Evolutionary conservation across 2,888 invertebrate species (phyloP), one percentile per base, ranked within the genome.

Genomic region (Eubasilissa splendida): DNA sequence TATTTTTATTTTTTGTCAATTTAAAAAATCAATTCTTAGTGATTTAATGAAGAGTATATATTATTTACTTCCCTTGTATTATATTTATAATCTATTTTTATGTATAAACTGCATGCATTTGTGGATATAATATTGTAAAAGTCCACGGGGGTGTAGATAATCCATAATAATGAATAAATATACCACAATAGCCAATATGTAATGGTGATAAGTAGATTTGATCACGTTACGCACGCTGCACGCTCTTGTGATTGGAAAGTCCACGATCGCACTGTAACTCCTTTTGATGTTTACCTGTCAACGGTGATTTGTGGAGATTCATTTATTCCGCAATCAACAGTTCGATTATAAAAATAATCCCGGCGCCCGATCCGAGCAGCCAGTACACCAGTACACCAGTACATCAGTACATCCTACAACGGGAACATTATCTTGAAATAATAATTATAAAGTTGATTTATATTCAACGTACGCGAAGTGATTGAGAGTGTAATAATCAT

Each of bases 281-380:
- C 14, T 59, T 22, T 14, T 50, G 59, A 75, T 75, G 14, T 22
- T 71, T 71, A 71, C 70, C 77, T 42, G 77, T 71, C 77, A 31
- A 52, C 58, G n/a, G 71, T 70, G 77, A 77, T 77, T 77, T 77
- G 70, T 77, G 22, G 14, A 22, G 59, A 42, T 50, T 60, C 68
- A 77, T 77, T 60, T 71, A 77, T 70, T 77, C 59, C 71, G 77
- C 70, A 77, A 77, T 71, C 77, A 77, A 53, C n/a, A 22, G 60
- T 59, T 77, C 71, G 70, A 77, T 77, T 77, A 71, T 71, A 71
- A 77, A 66, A 60, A 52, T 12, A 22, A 71, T 58, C 12, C 22
- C 53, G 71, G 71, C 52, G 52, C 63, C 76, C 50, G 71, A 73
- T 73, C 31, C 71, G 7, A 60, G 65, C 54, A 33, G 33, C 53